phyloP scores from a whole-genome alignment of 2,797 vertebrate species.

The Cephalopachus bancanus region DNA sequence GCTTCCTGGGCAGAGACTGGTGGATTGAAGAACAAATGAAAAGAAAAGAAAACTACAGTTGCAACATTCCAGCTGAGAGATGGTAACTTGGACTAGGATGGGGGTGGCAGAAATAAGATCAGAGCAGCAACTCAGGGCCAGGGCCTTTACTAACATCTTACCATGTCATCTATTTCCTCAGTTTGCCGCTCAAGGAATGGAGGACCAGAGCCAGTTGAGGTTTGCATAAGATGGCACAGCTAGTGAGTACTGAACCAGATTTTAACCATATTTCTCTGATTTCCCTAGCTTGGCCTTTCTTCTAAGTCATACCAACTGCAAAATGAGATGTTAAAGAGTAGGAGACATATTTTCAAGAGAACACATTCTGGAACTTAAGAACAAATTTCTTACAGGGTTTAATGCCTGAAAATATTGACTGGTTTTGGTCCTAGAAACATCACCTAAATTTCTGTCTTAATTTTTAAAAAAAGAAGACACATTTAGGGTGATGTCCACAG shows the following conservation, averaged over 20 bases:
- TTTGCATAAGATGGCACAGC: background rate
- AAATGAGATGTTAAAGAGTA: background rate
- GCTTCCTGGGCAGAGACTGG: background rate
- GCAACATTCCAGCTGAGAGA: background rate
- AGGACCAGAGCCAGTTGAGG: background rate
- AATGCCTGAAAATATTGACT: conserved; percentile 10
- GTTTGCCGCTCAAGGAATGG: background rate
- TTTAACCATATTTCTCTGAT: background rate
- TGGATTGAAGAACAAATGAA: too few relatives aligned
- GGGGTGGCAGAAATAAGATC: background rate
- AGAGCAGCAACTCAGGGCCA: background rate
- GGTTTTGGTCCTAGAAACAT: conserved; percentile 19
- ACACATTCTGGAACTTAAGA: background rate
- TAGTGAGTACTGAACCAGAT: background rate
- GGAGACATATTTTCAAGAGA: background rate
- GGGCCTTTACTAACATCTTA: background rate
- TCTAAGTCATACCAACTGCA: background rate
- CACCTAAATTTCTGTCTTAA: conserved; percentile 22
- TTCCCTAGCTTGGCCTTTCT: background rate
- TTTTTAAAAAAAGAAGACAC: background rate
- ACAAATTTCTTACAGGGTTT: background rate
- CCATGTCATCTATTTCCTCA: background rate
- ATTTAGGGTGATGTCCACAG: background rate
- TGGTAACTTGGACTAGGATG: background rate
- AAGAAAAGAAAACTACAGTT: background rate